Conservation (phyloP, 2,797 vertebrate genomes). For the Ammospiza maritima region DNA sequence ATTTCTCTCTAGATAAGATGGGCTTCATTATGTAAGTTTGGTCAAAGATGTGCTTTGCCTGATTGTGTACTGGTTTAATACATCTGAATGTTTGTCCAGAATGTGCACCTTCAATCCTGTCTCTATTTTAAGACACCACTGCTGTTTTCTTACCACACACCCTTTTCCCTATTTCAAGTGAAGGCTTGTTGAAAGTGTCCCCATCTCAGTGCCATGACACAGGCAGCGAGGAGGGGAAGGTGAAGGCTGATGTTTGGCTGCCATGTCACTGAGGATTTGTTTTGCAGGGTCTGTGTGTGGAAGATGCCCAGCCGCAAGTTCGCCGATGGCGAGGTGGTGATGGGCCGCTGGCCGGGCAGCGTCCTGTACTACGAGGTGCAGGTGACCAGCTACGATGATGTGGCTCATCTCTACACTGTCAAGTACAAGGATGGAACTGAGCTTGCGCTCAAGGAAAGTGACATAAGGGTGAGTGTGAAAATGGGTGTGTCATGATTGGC, state of each 20-base stretch:
- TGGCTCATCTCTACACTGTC: conserved; percentile 88
- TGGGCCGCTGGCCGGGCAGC: conserved; percentile 98
- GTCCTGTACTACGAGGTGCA: conserved; percentile 94
- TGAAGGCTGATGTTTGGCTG: not conserved
- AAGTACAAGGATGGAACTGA: conserved; percentile 97
- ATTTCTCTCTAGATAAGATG: not conserved
- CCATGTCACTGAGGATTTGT: fast-evolving
- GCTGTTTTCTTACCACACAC: not conserved
- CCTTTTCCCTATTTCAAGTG: not conserved
- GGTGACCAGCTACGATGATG: conserved; percentile 81
- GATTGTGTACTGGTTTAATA: not conserved
- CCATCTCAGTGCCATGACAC: not conserved
- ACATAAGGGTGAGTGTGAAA: conserved; percentile 85
- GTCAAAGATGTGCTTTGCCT: not conserved
- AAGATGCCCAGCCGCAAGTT: conserved; percentile 88
- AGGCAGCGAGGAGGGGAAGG: not conserved
- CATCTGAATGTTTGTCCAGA: not conserved
- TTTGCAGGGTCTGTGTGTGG: conserved; percentile 22
- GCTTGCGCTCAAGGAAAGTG: conserved; percentile 88
- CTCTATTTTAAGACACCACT: not conserved
- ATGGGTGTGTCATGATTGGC: not conserved
- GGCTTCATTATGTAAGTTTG: not conserved
- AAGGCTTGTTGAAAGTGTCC: not conserved
- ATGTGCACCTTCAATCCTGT: fast-evolving
- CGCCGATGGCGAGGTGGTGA: conserved; percentile 88